Evolutionary conservation across 2,888 invertebrate species (phyloP).

Genomic region (Cephalotes varians): DNA sequence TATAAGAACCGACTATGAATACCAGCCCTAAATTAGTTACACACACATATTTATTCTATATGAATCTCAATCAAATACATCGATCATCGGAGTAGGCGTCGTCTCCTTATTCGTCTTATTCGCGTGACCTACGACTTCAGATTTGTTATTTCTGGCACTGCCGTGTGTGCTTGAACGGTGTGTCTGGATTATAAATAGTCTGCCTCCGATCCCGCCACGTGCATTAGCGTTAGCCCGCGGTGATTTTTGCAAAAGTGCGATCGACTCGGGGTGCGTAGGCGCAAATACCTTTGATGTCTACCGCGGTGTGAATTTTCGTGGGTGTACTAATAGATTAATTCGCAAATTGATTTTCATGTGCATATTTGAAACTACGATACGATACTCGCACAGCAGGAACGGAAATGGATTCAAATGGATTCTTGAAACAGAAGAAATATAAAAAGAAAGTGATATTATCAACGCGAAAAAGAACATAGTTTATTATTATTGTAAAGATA

Average conservation of each 20-base stretch:
- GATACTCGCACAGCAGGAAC: not conserved
- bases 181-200: slow-evolving; percentile 56
- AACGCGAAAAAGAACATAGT: not conserved
- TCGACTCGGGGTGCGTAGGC: slow-evolving; percentile 24
- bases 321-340: slow-evolving; percentile 43
- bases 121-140: slow-evolving; percentile 51
- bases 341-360: slow-evolving; percentile 21
- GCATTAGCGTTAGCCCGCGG: slow-evolving; percentile 49
- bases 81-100: slow-evolving; percentile 8
- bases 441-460: not conserved
- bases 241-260: slow-evolving; percentile 53
- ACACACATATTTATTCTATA: not conserved
- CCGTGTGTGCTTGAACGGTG: slow-evolving; percentile 37
- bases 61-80: slow-evolving; percentile 1
- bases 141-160: slow-evolving; percentile 58
- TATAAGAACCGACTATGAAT: too few species aligned
- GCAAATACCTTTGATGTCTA: slow-evolving; percentile 44
- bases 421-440: not conserved
- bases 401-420: not conserved
- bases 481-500: not conserved
- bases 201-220: slow-evolving; percentile 47
- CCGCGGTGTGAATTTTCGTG: slow-evolving; percentile 49
- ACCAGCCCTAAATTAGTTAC: not conserved
- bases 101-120: slow-evolving; percentile 38
- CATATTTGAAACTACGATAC: not conserved